These are phyloP conservation scores for Drosophila guanche DNA, from an alignment of 1,140 invertebrate genomes.

Conservation along the genomic window DNA sequence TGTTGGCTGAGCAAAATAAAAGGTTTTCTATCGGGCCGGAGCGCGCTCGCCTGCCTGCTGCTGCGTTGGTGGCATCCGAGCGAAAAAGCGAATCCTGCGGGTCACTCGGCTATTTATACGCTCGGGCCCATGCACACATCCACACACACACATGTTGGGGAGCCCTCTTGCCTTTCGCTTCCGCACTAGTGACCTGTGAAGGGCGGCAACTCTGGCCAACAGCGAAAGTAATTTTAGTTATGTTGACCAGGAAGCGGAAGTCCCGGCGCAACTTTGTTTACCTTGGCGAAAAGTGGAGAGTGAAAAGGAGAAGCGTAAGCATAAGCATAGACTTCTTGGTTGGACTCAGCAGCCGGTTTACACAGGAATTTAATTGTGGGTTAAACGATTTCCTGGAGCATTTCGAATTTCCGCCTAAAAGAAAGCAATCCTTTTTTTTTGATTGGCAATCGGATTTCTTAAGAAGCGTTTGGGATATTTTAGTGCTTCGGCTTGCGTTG, in stretches of 20 bases:
- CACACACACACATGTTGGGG: slow-evolving; percentile 20
- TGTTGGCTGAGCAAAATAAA: slow-evolving; percentile 26
- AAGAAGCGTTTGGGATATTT: slow-evolving; percentile 10
- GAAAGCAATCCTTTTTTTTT: slow-evolving; percentile 19
- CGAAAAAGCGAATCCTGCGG: slow-evolving; percentile 62
- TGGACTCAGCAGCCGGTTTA: too few relatives aligned
- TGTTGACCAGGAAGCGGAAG: slow-evolving; percentile 78
- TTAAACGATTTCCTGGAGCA: background rate
- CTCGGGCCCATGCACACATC: slow-evolving; percentile 15
- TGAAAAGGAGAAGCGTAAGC: slow-evolving; percentile 5
- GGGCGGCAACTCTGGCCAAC: slow-evolving; percentile 34
- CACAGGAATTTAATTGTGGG: background rate
- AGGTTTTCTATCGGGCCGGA: slow-evolving; percentile 34
- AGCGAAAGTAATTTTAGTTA: slow-evolving; percentile 75
- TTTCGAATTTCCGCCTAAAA: slow-evolving; percentile 1
- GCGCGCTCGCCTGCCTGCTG: slow-evolving; percentile 46
- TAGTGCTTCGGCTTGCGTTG: slow-evolving; percentile 4
- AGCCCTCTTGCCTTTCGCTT: slow-evolving; percentile 48
- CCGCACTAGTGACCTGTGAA: slow-evolving; percentile 31
- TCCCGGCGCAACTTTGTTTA: slow-evolving; percentile 43
- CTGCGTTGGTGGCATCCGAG: slow-evolving; percentile 31
- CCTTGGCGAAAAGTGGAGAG: slow-evolving; percentile 18
- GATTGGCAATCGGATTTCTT: background rate
- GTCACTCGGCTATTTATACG: slow-evolving; percentile 67
- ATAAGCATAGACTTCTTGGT: too few relatives aligned